Base-by-base conservation (phyloP, 2,797 vertebrate species). In the Gymnothorax reevesii region DNA sequence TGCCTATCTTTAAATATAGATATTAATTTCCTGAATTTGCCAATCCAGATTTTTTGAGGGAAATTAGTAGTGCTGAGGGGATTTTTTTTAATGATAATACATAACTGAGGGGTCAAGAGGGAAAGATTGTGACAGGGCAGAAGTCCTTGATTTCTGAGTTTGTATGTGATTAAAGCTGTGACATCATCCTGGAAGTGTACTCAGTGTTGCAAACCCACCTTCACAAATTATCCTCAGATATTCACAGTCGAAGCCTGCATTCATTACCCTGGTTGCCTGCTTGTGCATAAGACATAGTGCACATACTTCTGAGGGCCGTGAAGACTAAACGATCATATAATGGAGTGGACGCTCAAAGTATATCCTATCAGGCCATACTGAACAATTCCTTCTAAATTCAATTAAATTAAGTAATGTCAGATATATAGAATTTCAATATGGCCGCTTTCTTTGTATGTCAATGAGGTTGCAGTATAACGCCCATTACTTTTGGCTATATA, bases 191-290 rank as follows among this genome's bases (percentile, higher is more conserved):
- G 17, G 22, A 20, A 20, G 75, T 79, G 75, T 15, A 79, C 54
- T 17, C 54, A n/a, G 33, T 42, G 33, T 25, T n/a, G 42, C 13
- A n/a, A 59, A 15, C 42, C 20, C 22, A 66, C 22, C 83, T 85
- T 77, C 27, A 59, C 54, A 60, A 69, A 59, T 25, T 33, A 85
- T 79, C 20, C 42, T 79, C 75, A 79, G 54, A 79, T 22, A 79
- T 42, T 52, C 42, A 25, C 4, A 75, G 79, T 77, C 71, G 7
- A 77, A 59, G 84, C 15, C 49, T 20, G 55, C n/a, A 79, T 7
- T 59, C 20, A 22, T 85, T 77, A 33, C 84, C 84, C 17, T 12
- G 84, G 57, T 73, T 57, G 57, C 69, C 27, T 33, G n/a, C 75
- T 57, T 33, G 71, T 79, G 71, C 42, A 42, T 79, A 54, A 54